phyloP scores from a whole-genome alignment of 2,113 vertebrate genomes.

The Oreocharis arfaki region DNA sequence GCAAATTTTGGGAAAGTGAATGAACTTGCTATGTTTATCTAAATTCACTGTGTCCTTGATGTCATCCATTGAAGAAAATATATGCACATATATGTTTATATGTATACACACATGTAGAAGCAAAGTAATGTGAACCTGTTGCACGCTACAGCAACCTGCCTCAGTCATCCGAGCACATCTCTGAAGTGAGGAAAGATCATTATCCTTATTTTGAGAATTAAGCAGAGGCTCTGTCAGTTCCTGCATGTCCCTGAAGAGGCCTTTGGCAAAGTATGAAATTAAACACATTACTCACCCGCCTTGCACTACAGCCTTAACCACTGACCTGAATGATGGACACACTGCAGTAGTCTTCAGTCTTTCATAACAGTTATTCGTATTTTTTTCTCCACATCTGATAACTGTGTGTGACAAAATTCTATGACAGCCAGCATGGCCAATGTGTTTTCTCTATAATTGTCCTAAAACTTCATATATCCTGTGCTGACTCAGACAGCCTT shows the following conservation, averaged over 20 bases:
- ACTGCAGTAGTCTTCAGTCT: background rate
- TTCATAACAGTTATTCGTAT: background rate
- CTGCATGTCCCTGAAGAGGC: background rate
- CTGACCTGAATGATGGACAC: slow-evolving; percentile 12
- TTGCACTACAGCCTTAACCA: background rate
- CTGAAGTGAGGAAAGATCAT: background rate
- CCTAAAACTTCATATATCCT: background rate
- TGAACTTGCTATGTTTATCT: background rate
- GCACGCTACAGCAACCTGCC: background rate
- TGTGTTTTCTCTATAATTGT: background rate
- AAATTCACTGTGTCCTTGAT: background rate
- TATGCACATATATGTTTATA: background rate
- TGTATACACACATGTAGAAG: background rate
- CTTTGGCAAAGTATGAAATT: slow-evolving; percentile 12
- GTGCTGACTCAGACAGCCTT: background rate
- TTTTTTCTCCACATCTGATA: background rate
- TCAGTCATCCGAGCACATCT: background rate
- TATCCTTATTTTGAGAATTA: background rate
- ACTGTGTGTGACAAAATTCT: background rate
- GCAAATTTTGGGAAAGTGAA: background rate
- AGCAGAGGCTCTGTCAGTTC: background rate
- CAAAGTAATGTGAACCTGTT: background rate
- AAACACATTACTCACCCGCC: slow-evolving; percentile 12
- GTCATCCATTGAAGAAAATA: background rate
- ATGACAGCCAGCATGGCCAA: background rate